Evolutionary conservation across 2,113 vertebrate genomes (phyloP).

Genomic region (Bolborhynchus lineola): DNA sequence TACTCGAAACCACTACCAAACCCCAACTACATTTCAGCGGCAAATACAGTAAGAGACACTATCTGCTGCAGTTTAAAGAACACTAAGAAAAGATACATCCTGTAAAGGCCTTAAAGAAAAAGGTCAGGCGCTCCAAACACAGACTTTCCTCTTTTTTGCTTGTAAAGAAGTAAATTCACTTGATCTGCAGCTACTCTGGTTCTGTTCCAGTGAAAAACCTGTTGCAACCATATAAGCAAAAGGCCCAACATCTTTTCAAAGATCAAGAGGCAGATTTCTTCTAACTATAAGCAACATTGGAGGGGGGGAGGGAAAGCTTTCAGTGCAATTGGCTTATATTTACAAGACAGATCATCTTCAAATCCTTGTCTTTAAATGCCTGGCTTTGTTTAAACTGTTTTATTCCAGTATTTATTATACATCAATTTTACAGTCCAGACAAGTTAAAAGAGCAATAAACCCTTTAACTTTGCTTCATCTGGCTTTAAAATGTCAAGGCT

Average conservation of each 20-base stretch:
- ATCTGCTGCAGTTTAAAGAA: neutral
- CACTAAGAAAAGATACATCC: neutral
- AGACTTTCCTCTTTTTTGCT: neutral
- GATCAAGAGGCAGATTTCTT: neutral
- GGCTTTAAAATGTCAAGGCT: neutral
- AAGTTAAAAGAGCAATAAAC: neutral
- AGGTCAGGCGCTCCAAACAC: neutral
- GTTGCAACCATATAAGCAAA: neutral
- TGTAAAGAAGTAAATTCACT: neutral
- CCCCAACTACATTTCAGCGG: fast-evolving
- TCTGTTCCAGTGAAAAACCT: neutral
- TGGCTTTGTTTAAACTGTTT: neutral
- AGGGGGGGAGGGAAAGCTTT: fast-evolving
- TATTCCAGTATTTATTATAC: neutral
- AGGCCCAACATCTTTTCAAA: neutral
- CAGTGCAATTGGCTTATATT: neutral
- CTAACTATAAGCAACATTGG: neutral
- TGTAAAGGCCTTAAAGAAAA: neutral
- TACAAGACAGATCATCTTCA: neutral
- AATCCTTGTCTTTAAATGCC: neutral
- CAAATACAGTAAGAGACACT: neutral
- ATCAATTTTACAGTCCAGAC: neutral
- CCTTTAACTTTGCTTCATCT: neutral
- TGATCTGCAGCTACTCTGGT: neutral
- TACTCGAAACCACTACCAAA: neutral